Conservation (phyloP, 2,113 vertebrate genomes). For the Megaceryle maxima region DNA sequence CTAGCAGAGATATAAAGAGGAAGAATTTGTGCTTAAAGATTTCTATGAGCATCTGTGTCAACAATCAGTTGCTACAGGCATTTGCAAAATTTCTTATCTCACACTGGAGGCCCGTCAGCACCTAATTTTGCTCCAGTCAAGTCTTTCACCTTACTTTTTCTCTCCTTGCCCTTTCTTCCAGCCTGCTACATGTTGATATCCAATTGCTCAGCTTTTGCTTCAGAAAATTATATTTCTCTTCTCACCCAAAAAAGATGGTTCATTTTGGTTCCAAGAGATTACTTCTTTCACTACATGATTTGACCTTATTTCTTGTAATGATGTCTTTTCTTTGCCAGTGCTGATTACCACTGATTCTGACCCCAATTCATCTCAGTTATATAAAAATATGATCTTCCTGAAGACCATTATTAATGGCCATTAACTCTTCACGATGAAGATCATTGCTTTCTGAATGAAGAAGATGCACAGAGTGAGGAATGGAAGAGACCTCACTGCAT, state of each 20-base stretch:
- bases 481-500: not conserved
- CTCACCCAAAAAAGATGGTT: not conserved
- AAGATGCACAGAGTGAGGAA: not conserved
- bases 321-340: not conserved
- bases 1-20: not conserved
- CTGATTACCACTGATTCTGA: not conserved
- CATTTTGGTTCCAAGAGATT: not conserved
- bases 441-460: not conserved
- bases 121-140: not conserved
- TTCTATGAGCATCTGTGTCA: not conserved
- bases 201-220: not conserved
- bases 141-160: not conserved
- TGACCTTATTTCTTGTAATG: not conserved
- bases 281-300: not conserved
- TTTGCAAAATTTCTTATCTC: slow-evolving; percentile 7
- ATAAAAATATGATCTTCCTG: not conserved
- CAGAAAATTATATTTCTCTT: not conserved
- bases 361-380: not conserved
- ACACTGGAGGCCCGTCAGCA: not conserved
- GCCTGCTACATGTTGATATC: not conserved
- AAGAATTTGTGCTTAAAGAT: not conserved
- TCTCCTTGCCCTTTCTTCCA: not conserved
- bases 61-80: not conserved
- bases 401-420: not conserved
- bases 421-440: not conserved